Base-by-base conservation (phyloP, 2,113 vertebrate genomes). In the Cebus imitator region DNA sequence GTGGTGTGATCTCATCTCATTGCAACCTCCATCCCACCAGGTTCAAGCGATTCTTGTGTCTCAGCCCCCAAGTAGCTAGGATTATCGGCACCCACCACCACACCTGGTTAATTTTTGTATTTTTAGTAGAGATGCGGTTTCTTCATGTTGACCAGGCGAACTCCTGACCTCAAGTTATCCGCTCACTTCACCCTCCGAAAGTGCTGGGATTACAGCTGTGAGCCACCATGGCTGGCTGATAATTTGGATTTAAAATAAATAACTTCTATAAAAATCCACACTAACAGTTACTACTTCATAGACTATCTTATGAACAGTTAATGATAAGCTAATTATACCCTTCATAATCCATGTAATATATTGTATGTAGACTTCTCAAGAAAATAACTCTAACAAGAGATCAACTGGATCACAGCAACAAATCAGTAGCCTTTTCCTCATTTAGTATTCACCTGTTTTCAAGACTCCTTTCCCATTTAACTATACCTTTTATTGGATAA, bases 241-340 rank as follows among this genome's bases (percentile, higher is more conserved):
- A 68, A 35, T 87, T 37, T 92, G 27, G 14, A 94, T 76, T 97
- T 92, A 88, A 97, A 97, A 79, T 64, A 94, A 94, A 78, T 75
- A 55, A 76, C 20, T 92, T 97, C 23, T 75, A 76, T 58, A 96
- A 93, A 97, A 73, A 76, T 50, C 10, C 18, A 75, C 84, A n/a
- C 30, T 78, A 86, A 87, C 23, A 94, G 50, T 52, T 91, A 91
- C 35, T 75, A 55, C 9, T 91, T 84, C 25, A 58, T 21, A 93
- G 20, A 35, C 16, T 40, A 91, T 55, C 50, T 92, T 45, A 72
- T 43, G 52, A 82, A 55, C 48, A 87, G 70, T 64, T 95, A 72
- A 87, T 20, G 48, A 97, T 8, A 87, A 48, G 92, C 45, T 48
- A 88, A 72, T 58, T 82, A 87, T 21, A 76, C 11, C 23, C 4